Base-by-base conservation (phyloP, 2,888 invertebrate species). In the Drosophila sordidapex region DNA sequence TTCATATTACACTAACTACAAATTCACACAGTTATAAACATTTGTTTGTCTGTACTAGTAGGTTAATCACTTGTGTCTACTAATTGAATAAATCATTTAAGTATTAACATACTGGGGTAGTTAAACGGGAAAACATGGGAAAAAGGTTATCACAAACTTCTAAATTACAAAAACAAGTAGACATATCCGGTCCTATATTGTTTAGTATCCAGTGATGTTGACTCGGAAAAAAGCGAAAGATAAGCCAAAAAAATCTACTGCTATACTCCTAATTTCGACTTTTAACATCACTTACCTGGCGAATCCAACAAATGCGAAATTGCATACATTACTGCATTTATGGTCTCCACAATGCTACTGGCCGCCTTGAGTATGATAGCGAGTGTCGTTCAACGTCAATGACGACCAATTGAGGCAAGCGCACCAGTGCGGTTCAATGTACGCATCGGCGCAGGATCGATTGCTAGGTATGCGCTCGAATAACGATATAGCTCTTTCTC, bases 401-500 rank as follows among this genome's bases (percentile, higher is more conserved):
- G 94, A 94, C 74, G 95, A 93, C 98, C 98, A 99, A n/a, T 95
- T 95, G 1, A 98, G 94, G 91, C 99, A 99, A 0, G 98, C 96
- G 91, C 99, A 99, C 99, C 99, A 99, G 92, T 99, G 99, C 0
- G 98, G 96, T 91, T 98, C 98, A 69, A 99, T 97, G 63, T 96
- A 97, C 0, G 99, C 98, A 91, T 97, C 96, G 6, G 95, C 95
- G 91, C 98, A 98, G 8, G 96, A 96, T 31, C 98, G 94, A 79
- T 96, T 95, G 15, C 93, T 89, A 0, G 98, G 96, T 69, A 97
- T 95, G 95, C 95, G 87, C 15, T 91, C 90, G 70, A 92, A 90
- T 4, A 93, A 80, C 2, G 93, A 93, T 56, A 92, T 87, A 3
- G 93, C 89, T 15, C 93, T 91, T 36, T 73, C 70, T 15, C 71